Evolutionary conservation across 2,113 vertebrate species (phyloP).

Genomic region (Crotalus viridis): DNA sequence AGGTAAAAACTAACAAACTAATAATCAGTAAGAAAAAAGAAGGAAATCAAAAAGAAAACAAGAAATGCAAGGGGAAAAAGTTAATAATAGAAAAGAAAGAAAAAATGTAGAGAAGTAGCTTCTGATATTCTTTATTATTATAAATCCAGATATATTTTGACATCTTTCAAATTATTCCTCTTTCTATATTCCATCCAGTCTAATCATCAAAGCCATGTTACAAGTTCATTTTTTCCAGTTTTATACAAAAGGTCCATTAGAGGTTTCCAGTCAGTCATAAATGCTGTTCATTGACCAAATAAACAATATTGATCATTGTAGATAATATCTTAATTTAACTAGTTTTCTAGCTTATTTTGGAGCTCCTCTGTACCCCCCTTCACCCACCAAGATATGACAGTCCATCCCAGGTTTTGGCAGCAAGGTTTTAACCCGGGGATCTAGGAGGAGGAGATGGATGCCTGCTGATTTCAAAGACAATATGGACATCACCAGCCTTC

Average conservation of each 20-base stretch:
- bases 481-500: background rate
- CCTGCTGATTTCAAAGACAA: background rate
- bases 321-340: background rate
- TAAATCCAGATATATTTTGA: background rate
- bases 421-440: background rate
- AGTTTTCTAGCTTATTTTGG: background rate
- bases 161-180: background rate
- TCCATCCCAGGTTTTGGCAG: background rate
- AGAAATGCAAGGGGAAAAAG: background rate
- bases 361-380: background rate
- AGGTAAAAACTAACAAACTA: background rate
- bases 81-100: background rate
- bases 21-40: background rate
- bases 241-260: background rate
- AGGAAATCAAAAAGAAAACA: background rate
- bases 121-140: background rate
- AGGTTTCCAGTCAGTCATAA: background rate
- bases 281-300: background rate
- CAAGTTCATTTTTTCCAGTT: background rate
- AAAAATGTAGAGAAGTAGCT: background rate
- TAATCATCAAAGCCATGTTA: background rate
- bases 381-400: background rate
- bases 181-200: background rate
- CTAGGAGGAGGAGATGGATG: background rate
- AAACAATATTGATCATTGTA: background rate